These are phyloP conservation scores for Pterobdella sp. DNA, from an alignment of 2,888 invertebrate genomes.

Conservation along the genomic window DNA sequence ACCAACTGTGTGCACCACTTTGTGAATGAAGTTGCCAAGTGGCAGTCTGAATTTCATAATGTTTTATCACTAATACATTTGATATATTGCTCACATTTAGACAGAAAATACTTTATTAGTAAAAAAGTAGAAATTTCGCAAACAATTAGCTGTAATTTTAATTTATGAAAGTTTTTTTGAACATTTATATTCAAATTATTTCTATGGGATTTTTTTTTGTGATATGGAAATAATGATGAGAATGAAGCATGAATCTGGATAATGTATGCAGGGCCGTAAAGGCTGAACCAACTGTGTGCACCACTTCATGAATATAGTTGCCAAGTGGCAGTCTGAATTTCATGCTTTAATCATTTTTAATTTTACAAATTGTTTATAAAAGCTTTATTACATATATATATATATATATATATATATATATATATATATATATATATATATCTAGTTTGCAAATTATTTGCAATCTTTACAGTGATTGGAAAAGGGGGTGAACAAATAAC, in stretches of 20 bases:
- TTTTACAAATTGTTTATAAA: conserved; percentile 5
- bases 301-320: background rate
- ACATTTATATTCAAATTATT: background rate
- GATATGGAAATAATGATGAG: background rate
- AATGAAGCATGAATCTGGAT: background rate
- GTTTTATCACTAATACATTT: too few relatives aligned
- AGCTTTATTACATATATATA: too few relatives aligned
- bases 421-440: too few relatives aligned
- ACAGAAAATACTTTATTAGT: too few relatives aligned
- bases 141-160: too few relatives aligned
- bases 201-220: background rate
- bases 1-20: background rate
- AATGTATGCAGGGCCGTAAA: background rate
- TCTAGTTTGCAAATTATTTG: too few relatives aligned
- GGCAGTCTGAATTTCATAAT: too few relatives aligned
- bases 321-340: too few relatives aligned
- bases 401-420: too few relatives aligned
- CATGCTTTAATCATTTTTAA: background rate
- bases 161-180: background rate
- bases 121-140: too few relatives aligned
- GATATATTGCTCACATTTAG: too few relatives aligned
- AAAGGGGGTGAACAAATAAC: conserved; percentile 93
- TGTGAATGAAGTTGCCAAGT: background rate
- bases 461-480: conserved; percentile 76
- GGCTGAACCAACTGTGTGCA: background rate